Percentiles rank a stretch among this genome's conserved stretches.
Conservation (phyloP, 2,888 invertebrate genomes). For the Ichneumoninae sp. region DNA sequence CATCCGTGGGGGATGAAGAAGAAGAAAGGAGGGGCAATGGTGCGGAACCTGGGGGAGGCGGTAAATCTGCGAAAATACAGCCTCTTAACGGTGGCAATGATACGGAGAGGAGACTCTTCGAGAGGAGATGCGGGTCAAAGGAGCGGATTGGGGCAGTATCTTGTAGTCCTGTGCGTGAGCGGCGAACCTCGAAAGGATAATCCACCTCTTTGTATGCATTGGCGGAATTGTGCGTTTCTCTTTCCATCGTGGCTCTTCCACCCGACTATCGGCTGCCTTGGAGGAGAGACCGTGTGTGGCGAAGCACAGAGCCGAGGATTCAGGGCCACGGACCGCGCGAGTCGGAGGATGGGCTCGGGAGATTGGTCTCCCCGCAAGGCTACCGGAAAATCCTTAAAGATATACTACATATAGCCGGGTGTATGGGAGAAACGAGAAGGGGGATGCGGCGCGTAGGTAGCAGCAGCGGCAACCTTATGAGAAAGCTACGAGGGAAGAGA, state of each 20-base stretch:
- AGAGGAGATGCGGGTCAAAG: slow-evolving; percentile 33
- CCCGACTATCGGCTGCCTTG: neutral
- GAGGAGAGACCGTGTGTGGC: slow-evolving; percentile 1
- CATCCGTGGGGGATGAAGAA: neutral
- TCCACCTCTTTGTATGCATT: slow-evolving; percentile 72
- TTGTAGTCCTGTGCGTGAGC: slow-evolving; percentile 31
- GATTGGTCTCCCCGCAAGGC: slow-evolving; percentile 40
- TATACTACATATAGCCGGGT: slow-evolving; percentile 42
- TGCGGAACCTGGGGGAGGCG: neutral
- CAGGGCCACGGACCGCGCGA: neutral
- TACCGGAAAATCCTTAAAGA: slow-evolving; percentile 58
- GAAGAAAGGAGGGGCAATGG: neutral
- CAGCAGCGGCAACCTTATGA: neutral
- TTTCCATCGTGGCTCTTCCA: slow-evolving; percentile 20
- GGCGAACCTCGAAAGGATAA: slow-evolving; percentile 63
- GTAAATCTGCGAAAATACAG: slow-evolving; percentile 20
- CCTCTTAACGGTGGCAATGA: slow-evolving; percentile 22
- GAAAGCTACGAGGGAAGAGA: slow-evolving; percentile 10
- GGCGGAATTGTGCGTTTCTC: slow-evolving; percentile 63
- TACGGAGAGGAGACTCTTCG: neutral
- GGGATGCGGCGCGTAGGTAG: neutral
- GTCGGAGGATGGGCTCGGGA: slow-evolving; percentile 20
- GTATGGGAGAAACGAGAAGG: neutral
- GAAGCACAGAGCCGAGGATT: slow-evolving; percentile 24
- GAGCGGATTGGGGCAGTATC: slow-evolving; percentile 35